phyloP scores from a whole-genome alignment of 2,113 vertebrate species.

The Nothobranchius kuhntae region DNA sequence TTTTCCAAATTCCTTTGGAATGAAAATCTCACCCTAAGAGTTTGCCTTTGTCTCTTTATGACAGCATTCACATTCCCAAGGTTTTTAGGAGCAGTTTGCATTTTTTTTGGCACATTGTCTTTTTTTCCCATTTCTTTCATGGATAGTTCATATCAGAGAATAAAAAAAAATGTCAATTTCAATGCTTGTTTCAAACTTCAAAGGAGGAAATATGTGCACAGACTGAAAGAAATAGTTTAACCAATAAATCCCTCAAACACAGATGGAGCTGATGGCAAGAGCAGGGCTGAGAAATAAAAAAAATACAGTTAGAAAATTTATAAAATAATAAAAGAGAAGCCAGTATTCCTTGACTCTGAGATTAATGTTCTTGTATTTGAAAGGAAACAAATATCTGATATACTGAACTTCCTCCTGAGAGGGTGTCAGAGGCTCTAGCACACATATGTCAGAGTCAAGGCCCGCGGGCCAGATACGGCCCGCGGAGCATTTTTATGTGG shows the following conservation, averaged over 20 bases:
- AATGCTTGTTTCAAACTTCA: slow-evolving; percentile 17
- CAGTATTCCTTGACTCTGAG: background rate
- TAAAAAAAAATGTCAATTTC: background rate
- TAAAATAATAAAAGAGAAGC: slow-evolving; percentile 4
- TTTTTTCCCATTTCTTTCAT: background rate
- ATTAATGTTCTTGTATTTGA: background rate
- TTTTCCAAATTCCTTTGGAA: background rate
- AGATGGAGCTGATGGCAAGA: background rate
- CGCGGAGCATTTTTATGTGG: too few species aligned
- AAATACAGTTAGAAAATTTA: background rate
- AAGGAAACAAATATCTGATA: slow-evolving; percentile 8
- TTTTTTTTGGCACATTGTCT: background rate
- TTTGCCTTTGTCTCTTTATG: background rate
- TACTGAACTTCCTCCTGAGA: background rate
- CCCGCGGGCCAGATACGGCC: too few species aligned
- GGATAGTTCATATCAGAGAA: background rate
- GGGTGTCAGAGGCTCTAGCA: background rate
- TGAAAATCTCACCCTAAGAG: slow-evolving; percentile 1
- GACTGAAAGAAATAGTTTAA: slow-evolving; percentile 3
- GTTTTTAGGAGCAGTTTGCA: slow-evolving; percentile 1
- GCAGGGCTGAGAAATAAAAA: background rate
- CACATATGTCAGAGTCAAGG: too few species aligned
- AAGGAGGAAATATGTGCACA: slow-evolving; percentile 12
- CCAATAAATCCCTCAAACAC: slow-evolving; percentile 7
- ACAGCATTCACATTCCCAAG: background rate